Evolutionary conservation across 2,888 invertebrate genomes (phyloP), one percentile per base, ranked within the genome.

Genomic region (Macrophya alboannulata): DNA sequence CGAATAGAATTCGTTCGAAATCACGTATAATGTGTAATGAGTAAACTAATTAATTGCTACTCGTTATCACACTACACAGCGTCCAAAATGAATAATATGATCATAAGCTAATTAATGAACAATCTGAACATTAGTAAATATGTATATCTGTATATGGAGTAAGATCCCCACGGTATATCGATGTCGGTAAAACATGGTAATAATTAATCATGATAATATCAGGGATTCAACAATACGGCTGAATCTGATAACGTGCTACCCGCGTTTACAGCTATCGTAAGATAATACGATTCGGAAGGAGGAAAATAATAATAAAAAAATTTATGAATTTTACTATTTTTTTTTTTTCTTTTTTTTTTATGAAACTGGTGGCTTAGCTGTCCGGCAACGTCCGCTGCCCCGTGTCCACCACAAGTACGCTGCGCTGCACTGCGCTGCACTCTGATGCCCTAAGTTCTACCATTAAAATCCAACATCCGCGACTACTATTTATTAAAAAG

Each of bases 171-270:
- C 4, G 48, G 48, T 68, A 48, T 86, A 89, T 89, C 90, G 89
- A 91, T 87, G 89, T 90, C 90, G 88, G 87, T 88, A 89, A 88
- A 89, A 89, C 90, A 90, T 89, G 89, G 88, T 89, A 90, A 90
- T 91, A 91, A 93, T 93, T 93, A 93, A 93, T 92, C 92, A 93
- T 89, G 88, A 89, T 88, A 89, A 89, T 89, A 91, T 91, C 90
- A 90, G 83, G 83, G 83, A 83, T 83, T 83, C 71, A 71, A 81
- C 81, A 81, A 81, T 81, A 81, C 21, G 59, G 21, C 25, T 43
- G 62, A 81, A 83, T 68, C 83, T 48, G 83, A 83, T 68, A 83
- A 5, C 65, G 68, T 48, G 68, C 37, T 43, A 43, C 81, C 45
- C 65, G 59, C 65, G 82, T 83, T 83, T 68, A 45, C 82, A 43